These are phyloP conservation scores for Euproctis similis DNA, from an alignment of 2,888 invertebrate genomes.

Conservation along the genomic window DNA sequence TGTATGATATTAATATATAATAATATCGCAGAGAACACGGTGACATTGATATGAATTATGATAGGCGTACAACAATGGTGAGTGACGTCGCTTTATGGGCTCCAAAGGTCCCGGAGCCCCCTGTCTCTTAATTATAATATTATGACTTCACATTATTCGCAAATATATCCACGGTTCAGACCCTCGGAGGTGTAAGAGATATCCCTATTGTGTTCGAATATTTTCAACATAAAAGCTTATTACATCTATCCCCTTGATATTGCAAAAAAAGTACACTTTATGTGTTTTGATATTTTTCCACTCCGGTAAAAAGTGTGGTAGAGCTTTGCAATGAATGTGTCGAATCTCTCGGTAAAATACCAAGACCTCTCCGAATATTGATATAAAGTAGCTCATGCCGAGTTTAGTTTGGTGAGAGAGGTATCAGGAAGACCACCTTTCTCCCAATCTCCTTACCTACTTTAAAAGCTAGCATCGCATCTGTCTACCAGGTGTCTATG, in stretches of 20 bases:
- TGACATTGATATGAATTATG: constrained; percentile 47
- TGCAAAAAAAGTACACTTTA: constrained; percentile 19
- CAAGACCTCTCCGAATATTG: no score
- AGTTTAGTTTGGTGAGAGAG: no score
- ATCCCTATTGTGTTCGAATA: constrained; percentile 33
- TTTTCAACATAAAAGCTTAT: constrained; percentile 32
- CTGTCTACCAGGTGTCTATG: no score
- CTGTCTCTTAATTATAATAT: constrained; percentile 57
- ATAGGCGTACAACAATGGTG: constrained; percentile 51
- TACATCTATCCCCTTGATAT: constrained; percentile 23
- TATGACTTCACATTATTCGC: constrained; percentile 68
- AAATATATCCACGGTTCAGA: constrained; percentile 31
- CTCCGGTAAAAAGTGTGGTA: no score
- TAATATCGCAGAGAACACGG: constrained; percentile 44
- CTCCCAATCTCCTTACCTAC: no score
- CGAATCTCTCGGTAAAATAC: no score
- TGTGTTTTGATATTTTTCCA: constrained; percentile 16
- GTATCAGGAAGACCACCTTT: no score
- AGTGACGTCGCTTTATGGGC: constrained; percentile 52
- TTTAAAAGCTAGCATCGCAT: no score
- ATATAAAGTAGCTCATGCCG: no score
- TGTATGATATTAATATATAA: constrained; percentile 31
- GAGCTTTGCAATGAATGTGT: no score
- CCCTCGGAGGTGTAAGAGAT: constrained; percentile 32
- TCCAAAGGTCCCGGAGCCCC: constrained; percentile 35